Evolutionary conservation across 2,113 vertebrate species (phyloP).

Genomic region (Pluvialis apricaria): DNA sequence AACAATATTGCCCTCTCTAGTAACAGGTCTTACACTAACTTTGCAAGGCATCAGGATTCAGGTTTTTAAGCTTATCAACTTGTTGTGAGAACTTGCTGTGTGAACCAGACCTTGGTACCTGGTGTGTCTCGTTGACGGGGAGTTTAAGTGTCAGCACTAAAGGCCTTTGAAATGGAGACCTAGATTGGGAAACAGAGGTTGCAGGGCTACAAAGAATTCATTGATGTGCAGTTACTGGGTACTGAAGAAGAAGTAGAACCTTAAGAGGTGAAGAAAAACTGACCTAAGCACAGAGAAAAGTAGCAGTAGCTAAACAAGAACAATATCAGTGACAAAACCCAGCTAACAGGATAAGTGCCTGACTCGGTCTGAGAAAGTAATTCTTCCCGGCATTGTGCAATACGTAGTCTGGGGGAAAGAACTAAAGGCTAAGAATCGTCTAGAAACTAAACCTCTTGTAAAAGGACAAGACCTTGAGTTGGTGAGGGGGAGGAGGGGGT

Average conservation of each 20-base stretch:
- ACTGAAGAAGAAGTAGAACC: background rate
- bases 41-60: background rate
- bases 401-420: background rate
- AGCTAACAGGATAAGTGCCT: background rate
- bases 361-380: background rate
- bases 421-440: background rate
- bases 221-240: background rate
- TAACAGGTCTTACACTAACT: background rate
- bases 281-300: background rate
- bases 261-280: background rate
- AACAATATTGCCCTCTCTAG: background rate
- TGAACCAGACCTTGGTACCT: background rate
- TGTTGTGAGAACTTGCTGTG: background rate
- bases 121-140: background rate
- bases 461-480: background rate
- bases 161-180: background rate
- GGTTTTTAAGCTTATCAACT: background rate
- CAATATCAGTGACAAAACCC: rapidly evolving
- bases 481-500: too few species aligned
- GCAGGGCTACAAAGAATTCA: rapidly evolving
- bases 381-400: background rate
- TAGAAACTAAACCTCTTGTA: background rate
- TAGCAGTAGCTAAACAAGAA: background rate
- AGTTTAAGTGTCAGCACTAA: background rate
- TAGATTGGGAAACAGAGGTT: background rate